These are phyloP conservation scores for Chloropsis cyanopogon DNA, from an alignment of 2,113 vertebrate species.

Conservation along the genomic window DNA sequence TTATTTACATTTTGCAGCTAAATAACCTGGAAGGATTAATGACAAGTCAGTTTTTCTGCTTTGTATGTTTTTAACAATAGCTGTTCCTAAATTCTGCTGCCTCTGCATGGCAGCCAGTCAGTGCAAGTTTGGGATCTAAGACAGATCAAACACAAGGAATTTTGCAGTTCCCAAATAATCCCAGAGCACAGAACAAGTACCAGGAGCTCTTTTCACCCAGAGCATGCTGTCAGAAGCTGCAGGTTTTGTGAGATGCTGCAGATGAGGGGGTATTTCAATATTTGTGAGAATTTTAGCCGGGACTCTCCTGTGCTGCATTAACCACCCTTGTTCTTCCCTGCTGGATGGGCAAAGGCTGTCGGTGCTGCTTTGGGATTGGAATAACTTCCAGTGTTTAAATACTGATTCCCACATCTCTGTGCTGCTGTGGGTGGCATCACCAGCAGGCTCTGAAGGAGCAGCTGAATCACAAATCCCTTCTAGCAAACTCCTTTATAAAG, in stretches of 20 bases:
- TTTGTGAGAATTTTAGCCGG: background rate
- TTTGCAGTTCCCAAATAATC: background rate
- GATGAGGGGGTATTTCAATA: fast-evolving
- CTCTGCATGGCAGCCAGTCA: background rate
- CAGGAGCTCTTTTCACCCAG: background rate
- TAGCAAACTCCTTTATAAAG: background rate
- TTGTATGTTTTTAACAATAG: background rate
- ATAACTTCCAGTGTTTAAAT: background rate
- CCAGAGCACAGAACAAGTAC: background rate
- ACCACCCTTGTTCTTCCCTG: fast-evolving
- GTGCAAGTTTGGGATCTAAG: background rate
- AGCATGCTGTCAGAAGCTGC: background rate
- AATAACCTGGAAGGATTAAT: background rate
- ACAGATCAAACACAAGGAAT: background rate
- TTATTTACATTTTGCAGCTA: background rate
- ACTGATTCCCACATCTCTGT: too few relatives aligned
- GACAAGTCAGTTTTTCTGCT: background rate
- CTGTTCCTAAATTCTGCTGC: background rate
- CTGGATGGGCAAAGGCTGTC: background rate
- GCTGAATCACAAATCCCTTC: background rate
- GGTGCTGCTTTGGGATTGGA: background rate
- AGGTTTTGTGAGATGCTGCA: background rate
- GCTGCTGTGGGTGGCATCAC: background rate
- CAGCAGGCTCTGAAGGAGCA: background rate
- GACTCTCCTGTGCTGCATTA: background rate